These are phyloP conservation scores for Henricia sp. DNA, from an alignment of 53 echinoderm and acorn worm species.

Conservation along the genomic window DNA sequence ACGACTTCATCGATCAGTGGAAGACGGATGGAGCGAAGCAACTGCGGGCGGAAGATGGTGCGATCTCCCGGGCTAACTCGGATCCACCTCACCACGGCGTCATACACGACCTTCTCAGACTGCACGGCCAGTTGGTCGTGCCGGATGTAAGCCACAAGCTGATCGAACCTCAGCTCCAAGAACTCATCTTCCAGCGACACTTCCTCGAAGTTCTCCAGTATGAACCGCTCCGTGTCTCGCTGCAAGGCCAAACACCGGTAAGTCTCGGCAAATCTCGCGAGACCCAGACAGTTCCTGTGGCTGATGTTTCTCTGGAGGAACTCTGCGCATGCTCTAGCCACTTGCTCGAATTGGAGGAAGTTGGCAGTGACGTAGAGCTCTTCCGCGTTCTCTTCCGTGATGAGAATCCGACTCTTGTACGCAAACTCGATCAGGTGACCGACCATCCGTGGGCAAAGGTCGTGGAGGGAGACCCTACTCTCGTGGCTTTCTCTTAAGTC, in stretches of 20 bases:
- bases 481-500: slow-evolving; percentile 71
- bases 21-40: slow-evolving; percentile 68
- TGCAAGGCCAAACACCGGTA: slow-evolving; percentile 53
- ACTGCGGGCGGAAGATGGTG: slow-evolving; percentile 32
- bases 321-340: slow-evolving; percentile 53
- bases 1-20: slow-evolving; percentile 65
- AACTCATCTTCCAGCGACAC: slow-evolving; percentile 51
- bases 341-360: slow-evolving; percentile 67
- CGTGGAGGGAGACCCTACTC: slow-evolving; percentile 47
- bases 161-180: slow-evolving; percentile 48
- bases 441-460: slow-evolving; percentile 52
- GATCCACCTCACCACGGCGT: slow-evolving; percentile 72
- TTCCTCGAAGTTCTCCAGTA: slow-evolving; percentile 63
- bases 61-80: slow-evolving; percentile 29
- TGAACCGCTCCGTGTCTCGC: slow-evolving; percentile 54
- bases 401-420: slow-evolving; percentile 63
- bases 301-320: slow-evolving; percentile 61
- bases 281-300: slow-evolving; percentile 66
- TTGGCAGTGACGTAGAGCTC: slow-evolving; percentile 65
- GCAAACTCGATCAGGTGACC: slow-evolving; percentile 63
- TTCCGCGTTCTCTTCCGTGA: slow-evolving; percentile 63
- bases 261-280: slow-evolving; percentile 64
- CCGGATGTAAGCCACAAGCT: slow-evolving; percentile 50
- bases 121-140: slow-evolving; percentile 47
- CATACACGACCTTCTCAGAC: slow-evolving; percentile 60